Base-by-base conservation (phyloP, 2,113 vertebrate species). In the Chunga burmeisteri region DNA sequence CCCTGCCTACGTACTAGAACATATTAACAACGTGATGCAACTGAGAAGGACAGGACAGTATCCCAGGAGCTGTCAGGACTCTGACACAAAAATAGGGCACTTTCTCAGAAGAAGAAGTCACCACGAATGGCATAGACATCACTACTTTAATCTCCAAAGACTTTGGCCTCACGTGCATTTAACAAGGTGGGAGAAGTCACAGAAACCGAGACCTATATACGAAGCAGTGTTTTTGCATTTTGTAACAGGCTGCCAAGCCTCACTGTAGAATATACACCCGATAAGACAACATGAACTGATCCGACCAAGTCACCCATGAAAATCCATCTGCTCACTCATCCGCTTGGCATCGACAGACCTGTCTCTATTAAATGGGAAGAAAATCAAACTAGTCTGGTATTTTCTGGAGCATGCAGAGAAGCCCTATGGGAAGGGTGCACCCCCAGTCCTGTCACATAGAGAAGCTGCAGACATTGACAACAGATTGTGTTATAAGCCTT, bases 281-380 rank as follows among this genome's bases (percentile, higher is more conserved):
- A 15, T 30, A 77, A 70, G 42, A 91, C 67, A 70, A 55, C 50
- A 53, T n/a, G 90, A 67, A 81, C 83, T 40, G 68, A 75, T 79
- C 38, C 11, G 9, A 62, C 36, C 86, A 81, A 90, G 92, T 25
- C 93, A 88, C 58, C 89, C 91, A 40, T 52, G 86, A 89, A 88
- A 89, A 78, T 40, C 87, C 95, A 94, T 93, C 92, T 96, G 90
- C 77, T 93, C 72, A 21, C 40, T 62, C 90, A 88, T 80, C 75
- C n/a, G 3, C 38, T 83, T 0, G 0, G 30, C 67, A 78, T 40
- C 0, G 7, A 91, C 77, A 81, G 61, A 79, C 77, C 77, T 10
- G 16, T 59, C 79, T 85, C 59, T 70, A 16, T 63, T 61, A 91
- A 89, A 70, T 3, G 13, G 67, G 53, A 81, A 96, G 67, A 67